A percentile compares a stretch with the other conserved stretches of the same genome.
phyloP scores from a whole-genome alignment of 2,797 vertebrate species.

The Heliangelus exortis region DNA sequence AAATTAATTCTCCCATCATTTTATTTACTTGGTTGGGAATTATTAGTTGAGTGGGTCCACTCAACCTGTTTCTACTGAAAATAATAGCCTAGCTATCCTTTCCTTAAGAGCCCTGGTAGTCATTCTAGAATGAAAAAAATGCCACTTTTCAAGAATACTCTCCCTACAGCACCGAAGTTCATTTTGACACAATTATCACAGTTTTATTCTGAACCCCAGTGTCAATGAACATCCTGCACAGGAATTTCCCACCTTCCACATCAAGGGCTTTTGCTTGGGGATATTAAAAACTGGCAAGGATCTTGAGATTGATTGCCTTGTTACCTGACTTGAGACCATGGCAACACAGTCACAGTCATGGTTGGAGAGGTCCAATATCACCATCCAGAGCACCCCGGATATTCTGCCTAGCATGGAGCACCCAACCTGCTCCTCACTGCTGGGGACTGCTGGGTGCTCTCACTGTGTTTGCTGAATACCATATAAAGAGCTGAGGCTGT shows the following conservation, averaged over 20 bases:
- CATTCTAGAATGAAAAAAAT: background rate
- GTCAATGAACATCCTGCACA: background rate
- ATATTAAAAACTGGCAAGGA: fast-evolving
- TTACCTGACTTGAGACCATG: background rate
- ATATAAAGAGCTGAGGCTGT: slow-evolving; percentile 61
- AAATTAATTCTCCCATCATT: background rate
- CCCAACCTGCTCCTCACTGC: background rate
- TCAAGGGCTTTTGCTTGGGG: background rate
- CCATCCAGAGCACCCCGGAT: background rate
- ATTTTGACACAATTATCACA: background rate
- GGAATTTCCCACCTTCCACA: background rate
- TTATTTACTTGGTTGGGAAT: background rate
- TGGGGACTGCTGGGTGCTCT: background rate
- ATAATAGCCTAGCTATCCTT: background rate
- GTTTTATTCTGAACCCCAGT: background rate
- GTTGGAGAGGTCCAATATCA: background rate
- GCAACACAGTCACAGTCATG: background rate
- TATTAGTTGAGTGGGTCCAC: background rate
- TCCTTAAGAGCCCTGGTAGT: background rate
- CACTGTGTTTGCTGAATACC: slow-evolving; percentile 25
- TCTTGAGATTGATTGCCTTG: background rate
- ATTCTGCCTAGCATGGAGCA: background rate
- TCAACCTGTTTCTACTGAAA: background rate
- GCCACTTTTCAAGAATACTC: background rate
- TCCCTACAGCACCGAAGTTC: background rate